A percentile compares a stretch with the other conserved stretches of the same genome.
Conservation (phyloP, 1,140 invertebrate species). For the Papilio polyxenes region DNA sequence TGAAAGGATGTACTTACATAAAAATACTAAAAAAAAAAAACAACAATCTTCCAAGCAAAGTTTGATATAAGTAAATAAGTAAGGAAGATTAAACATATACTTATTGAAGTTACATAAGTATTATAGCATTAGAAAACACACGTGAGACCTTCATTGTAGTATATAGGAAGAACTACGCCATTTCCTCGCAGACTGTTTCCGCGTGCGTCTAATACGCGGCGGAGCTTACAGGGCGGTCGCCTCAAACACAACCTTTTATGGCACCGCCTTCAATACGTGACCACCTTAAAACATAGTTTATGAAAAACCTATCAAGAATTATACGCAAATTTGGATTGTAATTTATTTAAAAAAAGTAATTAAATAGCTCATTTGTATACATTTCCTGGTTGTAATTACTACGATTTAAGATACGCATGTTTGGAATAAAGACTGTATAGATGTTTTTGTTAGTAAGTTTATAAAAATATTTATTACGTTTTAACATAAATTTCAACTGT, state of each 20-base stretch:
- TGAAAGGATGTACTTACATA: neutral
- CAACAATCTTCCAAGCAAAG: neutral
- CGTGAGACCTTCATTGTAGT: constrained; percentile 3
- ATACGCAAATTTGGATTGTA: neutral
- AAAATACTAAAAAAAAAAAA: neutral
- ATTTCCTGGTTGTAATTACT: neutral
- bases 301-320: neutral
- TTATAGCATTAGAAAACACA: neutral
- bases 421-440: neutral
- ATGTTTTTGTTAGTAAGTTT: neutral
- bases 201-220: neutral
- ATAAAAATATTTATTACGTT: neutral
- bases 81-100: neutral
- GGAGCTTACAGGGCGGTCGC: neutral
- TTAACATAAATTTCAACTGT: no score
- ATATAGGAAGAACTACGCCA: neutral
- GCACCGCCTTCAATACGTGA: neutral
- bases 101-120: neutral
- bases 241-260: constrained; percentile 13
- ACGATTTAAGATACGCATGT: neutral
- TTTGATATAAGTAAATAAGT: neutral
- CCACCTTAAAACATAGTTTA: neutral
- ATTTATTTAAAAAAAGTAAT: neutral
- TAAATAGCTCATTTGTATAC: constrained; percentile 1
- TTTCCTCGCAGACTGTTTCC: constrained; percentile 10